These are phyloP conservation scores for Pelagia noctiluca DNA, from an alignment of 30 jellyfish, hydroid and myxozoan species.

Conservation along the genomic window DNA sequence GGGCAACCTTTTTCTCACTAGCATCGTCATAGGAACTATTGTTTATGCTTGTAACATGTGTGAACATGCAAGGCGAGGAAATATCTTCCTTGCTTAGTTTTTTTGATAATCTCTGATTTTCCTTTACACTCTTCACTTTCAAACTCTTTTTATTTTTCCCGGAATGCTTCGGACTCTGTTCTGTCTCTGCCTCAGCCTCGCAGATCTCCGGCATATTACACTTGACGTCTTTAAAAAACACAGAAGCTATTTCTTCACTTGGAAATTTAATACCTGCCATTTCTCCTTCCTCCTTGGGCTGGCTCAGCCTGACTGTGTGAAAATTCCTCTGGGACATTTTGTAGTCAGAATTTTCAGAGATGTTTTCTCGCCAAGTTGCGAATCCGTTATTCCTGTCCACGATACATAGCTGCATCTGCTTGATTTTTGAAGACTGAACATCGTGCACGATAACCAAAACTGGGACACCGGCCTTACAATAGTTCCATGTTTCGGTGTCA, in stretches of 20 bases:
- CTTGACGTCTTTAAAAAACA: constrained; percentile 79
- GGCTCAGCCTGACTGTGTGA: constrained; percentile 73
- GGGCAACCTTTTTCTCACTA: constrained; percentile 4
- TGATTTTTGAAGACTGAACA: constrained; percentile 33
- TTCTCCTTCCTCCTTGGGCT: constrained; percentile 70
- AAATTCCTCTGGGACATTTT: constrained; percentile 82
- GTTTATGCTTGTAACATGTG: constrained; percentile 88
- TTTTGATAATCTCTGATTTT: constrained; percentile 1
- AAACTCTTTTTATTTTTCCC: constrained; percentile 4
- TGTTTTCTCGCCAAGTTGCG: constrained; percentile 90
- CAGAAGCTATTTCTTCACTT: constrained; percentile 78
- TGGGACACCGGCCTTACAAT: constrained; percentile 86
- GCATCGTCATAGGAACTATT: constrained; percentile 54
- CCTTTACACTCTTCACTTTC: not conserved
- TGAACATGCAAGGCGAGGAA: constrained; percentile 93
- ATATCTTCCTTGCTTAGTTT: constrained; percentile 84
- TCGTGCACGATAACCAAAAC: constrained; percentile 77
- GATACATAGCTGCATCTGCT: constrained; percentile 69
- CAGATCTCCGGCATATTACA: constrained; percentile 74
- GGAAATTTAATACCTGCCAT: constrained; percentile 94
- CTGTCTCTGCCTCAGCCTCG: constrained; percentile 9
- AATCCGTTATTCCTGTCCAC: constrained; percentile 92
- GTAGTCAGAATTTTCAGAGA: constrained; percentile 72
- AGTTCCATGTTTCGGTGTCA: constrained; percentile 90
- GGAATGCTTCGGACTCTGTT: constrained; percentile 61